Conservation (phyloP, 92 coral and sea anemone species). For the Parazoanthus swiftii region DNA sequence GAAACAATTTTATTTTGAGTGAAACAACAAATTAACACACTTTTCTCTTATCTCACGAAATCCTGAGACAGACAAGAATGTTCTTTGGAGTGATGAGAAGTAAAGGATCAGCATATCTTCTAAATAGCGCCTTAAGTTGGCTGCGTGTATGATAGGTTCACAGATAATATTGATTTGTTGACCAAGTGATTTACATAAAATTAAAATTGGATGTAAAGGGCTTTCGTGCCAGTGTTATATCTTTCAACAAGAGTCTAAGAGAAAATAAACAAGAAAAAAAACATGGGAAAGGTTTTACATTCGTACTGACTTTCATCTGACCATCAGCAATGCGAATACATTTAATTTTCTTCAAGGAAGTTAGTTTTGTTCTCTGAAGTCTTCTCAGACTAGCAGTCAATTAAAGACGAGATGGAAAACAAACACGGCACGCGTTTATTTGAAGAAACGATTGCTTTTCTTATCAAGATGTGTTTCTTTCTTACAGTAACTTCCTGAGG, state of each 20-base stretch:
- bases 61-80: conserved; percentile 45
- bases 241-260: conserved; percentile 51
- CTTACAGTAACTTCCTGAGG: conserved; percentile 38
- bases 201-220: conserved; percentile 44
- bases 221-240: conserved; percentile 37
- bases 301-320: background rate
- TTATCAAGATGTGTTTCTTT: conserved; percentile 48
- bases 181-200: conserved; percentile 43
- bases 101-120: conserved; percentile 52
- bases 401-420: conserved; percentile 31
- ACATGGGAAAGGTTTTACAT: background rate
- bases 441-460: conserved; percentile 47
- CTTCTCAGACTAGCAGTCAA: conserved; percentile 32
- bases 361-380: conserved; percentile 6
- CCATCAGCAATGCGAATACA: background rate
- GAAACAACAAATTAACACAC: conserved; percentile 35
- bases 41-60: conserved; percentile 8
- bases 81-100: conserved; percentile 38
- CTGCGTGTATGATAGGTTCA: conserved; percentile 58
- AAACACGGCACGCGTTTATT: conserved; percentile 41
- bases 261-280: conserved; percentile 21
- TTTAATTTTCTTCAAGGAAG: conserved; percentile 5
- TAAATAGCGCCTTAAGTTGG: conserved; percentile 59
- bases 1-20: conserved; percentile 23
- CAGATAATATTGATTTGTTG: conserved; percentile 53